Evolutionary conservation across 30 jellyfish, hydroid and myxozoan species (phyloP), one percentile per base, ranked within the genome.

Genomic region (Chrysaora quinquecirrha): DNA sequence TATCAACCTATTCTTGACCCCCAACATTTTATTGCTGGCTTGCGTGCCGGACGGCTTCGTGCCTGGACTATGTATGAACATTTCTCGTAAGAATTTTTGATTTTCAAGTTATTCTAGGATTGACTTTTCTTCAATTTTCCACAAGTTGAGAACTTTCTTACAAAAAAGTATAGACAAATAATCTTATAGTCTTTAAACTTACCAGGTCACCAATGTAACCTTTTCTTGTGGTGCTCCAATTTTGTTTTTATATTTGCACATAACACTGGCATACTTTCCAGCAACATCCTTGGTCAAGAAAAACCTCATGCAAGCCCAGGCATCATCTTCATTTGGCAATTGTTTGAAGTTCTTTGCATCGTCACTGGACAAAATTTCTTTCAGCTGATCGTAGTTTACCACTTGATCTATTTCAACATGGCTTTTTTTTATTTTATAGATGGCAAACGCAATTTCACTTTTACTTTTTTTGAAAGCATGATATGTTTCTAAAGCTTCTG

Each of bases 321-420:
- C 12, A 52, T 52, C 68, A 3, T 12, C 7, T 20, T 52, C 68
- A 52, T 20, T 2, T 10, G 24, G 29, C 25, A 19, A 4, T 20
- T 52, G 12, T 25, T 52, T 52, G 68, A 52, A 52, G 25, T 52
- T 25, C 25, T 52, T 52, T 52, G 68, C 68, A 12, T 52, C 68
- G 3, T 29, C 76, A 64, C 50, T 64, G 48, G 50, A 10, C 48
- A 64, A 24, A 27, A 27, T 64, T 10, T 24, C 76, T 64, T 64
- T 24, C 54, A 27, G 10, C 3, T 27, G 56, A 64, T 20, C 24
- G 7, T 2, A 6, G 19, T 19, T 24, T 3, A 64, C 76, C 11
- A 3, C 56, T 11, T 7, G 6, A 64, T 19, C 48, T 64, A 19
- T 23, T 3, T 7, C 48, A 21, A 64, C 24, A 7, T 27, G 7